phyloP scores from a whole-genome alignment of 2,888 invertebrate species.

The Cheilosia grossa region DNA sequence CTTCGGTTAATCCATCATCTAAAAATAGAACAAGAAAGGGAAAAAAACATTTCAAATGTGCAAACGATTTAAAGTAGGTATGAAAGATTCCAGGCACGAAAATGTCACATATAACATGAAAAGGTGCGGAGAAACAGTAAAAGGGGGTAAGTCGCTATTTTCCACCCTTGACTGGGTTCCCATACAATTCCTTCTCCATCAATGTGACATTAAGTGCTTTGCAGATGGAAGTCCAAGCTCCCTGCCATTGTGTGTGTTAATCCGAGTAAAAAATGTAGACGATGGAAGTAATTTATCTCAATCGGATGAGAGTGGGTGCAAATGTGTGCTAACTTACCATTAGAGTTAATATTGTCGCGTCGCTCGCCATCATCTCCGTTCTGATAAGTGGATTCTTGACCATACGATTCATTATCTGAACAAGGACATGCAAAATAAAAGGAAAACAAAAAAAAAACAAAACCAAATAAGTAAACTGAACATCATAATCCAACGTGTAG shows the following conservation, averaged over 20 bases:
- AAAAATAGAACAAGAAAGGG: constrained; percentile 69
- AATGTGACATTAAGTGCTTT: constrained; percentile 70
- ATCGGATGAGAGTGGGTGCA: constrained; percentile 58
- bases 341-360: constrained; percentile 76
- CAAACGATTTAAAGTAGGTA: constrained; percentile 35
- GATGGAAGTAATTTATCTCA: constrained; percentile 70
- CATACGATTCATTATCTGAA: constrained; percentile 78
- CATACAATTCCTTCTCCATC: constrained; percentile 29
- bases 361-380: constrained; percentile 75
- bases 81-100: constrained; percentile 66
- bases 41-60: constrained; percentile 2
- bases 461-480: constrained; percentile 76
- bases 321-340: constrained; percentile 79
- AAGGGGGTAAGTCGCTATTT: constrained; percentile 46
- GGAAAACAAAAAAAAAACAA: constrained; percentile 66
- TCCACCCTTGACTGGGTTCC: constrained; percentile 53
- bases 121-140: constrained; percentile 46
- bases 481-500: background rate
- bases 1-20: constrained; percentile 95
- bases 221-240: constrained; percentile 43
- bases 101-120: constrained; percentile 51
- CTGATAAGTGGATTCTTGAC: constrained; percentile 77
- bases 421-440: constrained; percentile 71
- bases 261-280: constrained; percentile 67
- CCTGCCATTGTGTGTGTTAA: constrained; percentile 70